Conservation (phyloP, 2,797 vertebrate species). For the Bovichtus diacanthus region DNA sequence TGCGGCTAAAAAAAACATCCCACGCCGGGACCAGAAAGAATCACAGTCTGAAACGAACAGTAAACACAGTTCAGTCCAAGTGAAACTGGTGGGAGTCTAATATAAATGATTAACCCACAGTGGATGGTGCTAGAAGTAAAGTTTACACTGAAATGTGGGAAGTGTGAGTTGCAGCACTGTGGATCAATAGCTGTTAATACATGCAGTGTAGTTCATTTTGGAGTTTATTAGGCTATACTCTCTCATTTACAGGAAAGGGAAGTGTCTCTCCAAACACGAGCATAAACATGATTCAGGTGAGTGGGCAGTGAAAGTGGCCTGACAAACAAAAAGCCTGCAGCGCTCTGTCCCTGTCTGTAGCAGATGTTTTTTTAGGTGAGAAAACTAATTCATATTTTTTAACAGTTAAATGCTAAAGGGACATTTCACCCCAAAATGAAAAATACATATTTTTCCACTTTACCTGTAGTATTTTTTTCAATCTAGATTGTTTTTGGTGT, state of each 20-base stretch:
- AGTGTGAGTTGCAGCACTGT: constrained; percentile 7
- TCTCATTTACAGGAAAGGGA: constrained; percentile 63
- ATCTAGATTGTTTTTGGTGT: too few relatives aligned
- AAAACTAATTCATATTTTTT: constrained; percentile 25
- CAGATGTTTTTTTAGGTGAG: constrained; percentile 26
- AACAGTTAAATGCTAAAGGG: not conserved
- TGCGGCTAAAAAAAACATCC: constrained; percentile 73
- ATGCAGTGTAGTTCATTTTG: constrained; percentile 52
- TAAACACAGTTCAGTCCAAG: constrained; percentile 55
- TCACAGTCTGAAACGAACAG: constrained; percentile 51
- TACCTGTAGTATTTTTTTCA: too few relatives aligned
- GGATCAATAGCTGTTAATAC: constrained; percentile 53
- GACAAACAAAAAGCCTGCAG: constrained; percentile 43
- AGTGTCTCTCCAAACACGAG: constrained; percentile 53
- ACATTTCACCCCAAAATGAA: too few relatives aligned
- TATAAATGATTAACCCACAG: constrained; percentile 64
- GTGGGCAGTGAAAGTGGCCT: constrained; percentile 45
- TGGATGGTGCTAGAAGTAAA: constrained; percentile 1
- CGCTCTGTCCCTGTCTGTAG: constrained; percentile 8
- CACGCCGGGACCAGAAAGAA: constrained; percentile 54
- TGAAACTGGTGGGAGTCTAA: constrained; percentile 29
- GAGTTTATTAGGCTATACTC: constrained; percentile 42
- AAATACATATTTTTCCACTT: too few relatives aligned
- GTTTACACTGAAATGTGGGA: constrained; percentile 18
- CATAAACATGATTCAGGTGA: constrained; percentile 70